Evolutionary conservation across 2,797 vertebrate species (phyloP), one percentile per base, ranked within the genome.

Genomic region (Pitangus sulphuratus): DNA sequence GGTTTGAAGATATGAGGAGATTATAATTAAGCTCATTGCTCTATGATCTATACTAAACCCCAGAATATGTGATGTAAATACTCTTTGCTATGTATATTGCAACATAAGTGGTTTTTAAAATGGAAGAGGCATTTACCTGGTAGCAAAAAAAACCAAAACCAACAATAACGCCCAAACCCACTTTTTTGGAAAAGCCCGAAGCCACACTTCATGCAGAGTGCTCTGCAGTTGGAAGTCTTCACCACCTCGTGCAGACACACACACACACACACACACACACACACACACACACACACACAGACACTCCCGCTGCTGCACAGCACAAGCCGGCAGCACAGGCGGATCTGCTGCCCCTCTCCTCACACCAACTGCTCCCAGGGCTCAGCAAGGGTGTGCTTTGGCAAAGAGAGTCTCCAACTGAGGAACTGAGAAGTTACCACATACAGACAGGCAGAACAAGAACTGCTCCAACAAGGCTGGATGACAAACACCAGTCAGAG

Each of bases 351-450:
- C 68, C 71, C 75, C 78, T 58, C 93, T 81, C 70, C 78, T 62
- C 42, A 15, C 86, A 30, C 60, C 16, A 64, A 4, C 68, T 56
- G 71, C 82, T 86, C 87, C 93, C 87, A 9, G 93, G 83, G 95
- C 44, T 71, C 17, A 12, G 65, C 3, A 17, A 50, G 71, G 89
- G 53, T 57, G 77, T 57, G 57, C 58, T 82, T 58, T 48, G 81
- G 74, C 15, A 37, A 35, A 65, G 45, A 64, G 44, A 89, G 60
- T 6, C 84, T 89, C 90, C 84, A 57, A 0, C 64, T 90, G 83
- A 83, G 93, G 92, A 80, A 91, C 84, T 66, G 94, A n/a, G 58
- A 94, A 95, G 94, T 95, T 94, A 84, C 45, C 62, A 47, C 66
- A 5, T 18, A 42, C 22, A 42, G 62, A 45, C 42, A 48, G 21